These are phyloP conservation scores for Riptortus pedestris DNA, from an alignment of 1,140 invertebrate species.

Conservation along the genomic window DNA sequence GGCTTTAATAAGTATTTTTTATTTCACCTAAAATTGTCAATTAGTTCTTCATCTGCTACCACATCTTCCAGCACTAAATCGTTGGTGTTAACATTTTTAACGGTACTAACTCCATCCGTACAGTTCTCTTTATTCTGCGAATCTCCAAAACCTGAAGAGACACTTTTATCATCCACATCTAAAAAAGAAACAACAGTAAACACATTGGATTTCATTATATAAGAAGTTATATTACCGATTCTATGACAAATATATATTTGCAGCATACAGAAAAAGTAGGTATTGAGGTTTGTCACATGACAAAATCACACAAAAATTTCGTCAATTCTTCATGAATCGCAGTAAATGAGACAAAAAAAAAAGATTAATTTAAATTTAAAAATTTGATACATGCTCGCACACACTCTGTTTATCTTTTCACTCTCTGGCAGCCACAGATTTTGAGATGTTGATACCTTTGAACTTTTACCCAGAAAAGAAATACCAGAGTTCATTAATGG, in stretches of 20 bases:
- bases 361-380: too few species aligned
- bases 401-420: too few species aligned
- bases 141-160: background rate
- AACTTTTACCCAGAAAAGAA: too few species aligned
- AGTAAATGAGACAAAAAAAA: too few species aligned
- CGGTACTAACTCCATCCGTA: background rate
- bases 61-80: background rate
- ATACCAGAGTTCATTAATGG: too few species aligned
- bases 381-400: too few species aligned
- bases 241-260: background rate
- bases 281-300: too few species aligned
- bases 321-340: too few species aligned
- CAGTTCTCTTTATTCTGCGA: background rate
- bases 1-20: too few species aligned
- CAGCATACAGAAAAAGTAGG: background rate
- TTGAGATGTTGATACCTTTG: too few species aligned
- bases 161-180: background rate
- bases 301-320: too few species aligned
- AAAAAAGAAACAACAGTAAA: background rate
- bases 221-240: background rate
- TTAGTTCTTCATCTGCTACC: slow-evolving; percentile 1
- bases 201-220: background rate
- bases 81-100: background rate
- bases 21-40: slow-evolving; percentile 13
- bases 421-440: too few species aligned